Base-by-base conservation (phyloP, 2,888 invertebrate species). In the Drosophila atroscutellata region DNA sequence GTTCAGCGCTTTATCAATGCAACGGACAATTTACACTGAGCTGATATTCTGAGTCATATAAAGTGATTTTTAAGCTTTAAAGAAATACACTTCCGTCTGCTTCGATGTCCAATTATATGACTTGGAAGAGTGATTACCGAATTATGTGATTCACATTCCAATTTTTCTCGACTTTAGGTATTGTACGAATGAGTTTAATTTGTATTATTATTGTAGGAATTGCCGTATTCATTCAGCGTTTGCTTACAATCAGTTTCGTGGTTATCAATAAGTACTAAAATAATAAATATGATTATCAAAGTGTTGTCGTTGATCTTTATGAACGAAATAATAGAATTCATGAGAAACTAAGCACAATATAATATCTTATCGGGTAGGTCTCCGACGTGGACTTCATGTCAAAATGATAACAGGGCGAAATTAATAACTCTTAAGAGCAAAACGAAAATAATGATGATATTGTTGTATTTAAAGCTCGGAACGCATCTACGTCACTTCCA, bases 351-450 rank as follows among this genome's bases (percentile, higher is more conserved):
- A 28, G 6, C 24, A 18, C 55, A 62, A 59, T 32, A 26, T 24
- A n/a, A 59, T 71, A 71, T 65, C 80, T 80, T 71, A 76, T 77
- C 77, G 36, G 54, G 20, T 28, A 30, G 59, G 42, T 54, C 30
- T n/a, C 0, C 20, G 1, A 20, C 7, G 3, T 13, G 20, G 20
- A 20, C 42, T 11, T 6, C 1, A 11, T 11, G n/a, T 45, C 45
- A 20, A 45, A 20, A 20, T 5, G 5, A 42, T 13, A 42, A 20
- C 39, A 20, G 5, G 5, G 11, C 39, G 5, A 13, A 51, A 56
- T 61, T 75, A 58, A 65, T 52, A 39, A 52, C 18, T 24, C 18
- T 36, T 6, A n/a, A 54, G 18, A 52, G 18, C 13, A 24, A 30
- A 45, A 32, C 13, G 13, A 55, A 30, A 50, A 26, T 30, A 42